phyloP scores from a whole-genome alignment of 2,113 vertebrate species.

The Sinocyclocheilus grahami region DNA sequence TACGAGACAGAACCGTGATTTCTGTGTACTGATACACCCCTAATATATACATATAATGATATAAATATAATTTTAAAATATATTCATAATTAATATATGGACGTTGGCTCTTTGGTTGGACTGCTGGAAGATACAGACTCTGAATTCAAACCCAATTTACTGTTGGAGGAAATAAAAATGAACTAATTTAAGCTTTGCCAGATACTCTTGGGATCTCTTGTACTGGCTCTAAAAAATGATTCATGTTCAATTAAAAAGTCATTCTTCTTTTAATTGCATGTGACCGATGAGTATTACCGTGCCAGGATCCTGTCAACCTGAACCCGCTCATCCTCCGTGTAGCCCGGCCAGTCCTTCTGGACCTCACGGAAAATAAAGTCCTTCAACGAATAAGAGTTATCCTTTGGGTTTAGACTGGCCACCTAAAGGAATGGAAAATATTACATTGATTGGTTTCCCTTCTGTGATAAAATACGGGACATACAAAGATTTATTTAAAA shows the following conservation, averaged over 20 bases:
- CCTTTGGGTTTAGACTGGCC: slow-evolving; percentile 87
- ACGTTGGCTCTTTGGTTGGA: slow-evolving; percentile 72
- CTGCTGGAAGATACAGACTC: slow-evolving; percentile 69
- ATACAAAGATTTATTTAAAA: not conserved
- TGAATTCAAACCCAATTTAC: slow-evolving; percentile 73
- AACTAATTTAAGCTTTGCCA: not conserved
- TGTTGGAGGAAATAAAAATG: slow-evolving; percentile 55
- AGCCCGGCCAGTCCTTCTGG: slow-evolving; percentile 91
- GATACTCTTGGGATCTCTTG: not conserved
- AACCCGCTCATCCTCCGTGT: slow-evolving; percentile 83
- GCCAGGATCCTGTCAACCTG: slow-evolving; percentile 81
- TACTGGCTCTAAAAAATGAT: not conserved
- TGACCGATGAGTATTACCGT: slow-evolving; percentile 73
- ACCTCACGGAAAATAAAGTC: slow-evolving; percentile 88
- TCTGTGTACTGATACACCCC: too few relatives aligned
- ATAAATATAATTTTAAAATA: too few relatives aligned
- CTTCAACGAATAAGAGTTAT: slow-evolving; percentile 88
- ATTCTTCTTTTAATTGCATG: not conserved
- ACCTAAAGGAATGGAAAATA: slow-evolving; percentile 73
- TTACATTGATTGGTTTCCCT: not conserved
- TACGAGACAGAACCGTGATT: too few relatives aligned
- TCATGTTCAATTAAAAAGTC: not conserved
- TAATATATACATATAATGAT: too few relatives aligned
- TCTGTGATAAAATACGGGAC: not conserved
- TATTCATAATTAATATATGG: slow-evolving; percentile 5